A percentile compares a stretch with the other conserved stretches of the same genome.
Evolutionary conservation across 2,797 vertebrate genomes (phyloP).

Genomic region (Picus viridis): DNA sequence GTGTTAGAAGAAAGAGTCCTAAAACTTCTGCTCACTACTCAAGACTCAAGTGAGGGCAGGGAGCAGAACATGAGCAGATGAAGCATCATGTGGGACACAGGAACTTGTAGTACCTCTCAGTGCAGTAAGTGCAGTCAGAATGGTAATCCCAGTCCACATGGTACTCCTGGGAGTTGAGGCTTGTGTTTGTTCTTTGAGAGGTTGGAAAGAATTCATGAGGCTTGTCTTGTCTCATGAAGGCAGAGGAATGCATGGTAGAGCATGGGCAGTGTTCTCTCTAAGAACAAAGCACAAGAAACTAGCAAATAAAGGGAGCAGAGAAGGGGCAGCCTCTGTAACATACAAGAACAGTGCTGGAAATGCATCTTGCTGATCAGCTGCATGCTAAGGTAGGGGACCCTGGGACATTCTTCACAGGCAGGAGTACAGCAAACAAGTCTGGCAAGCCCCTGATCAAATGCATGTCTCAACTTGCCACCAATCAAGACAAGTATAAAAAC

Average conservation of each 20-base stretch:
- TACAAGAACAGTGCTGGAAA: neutral
- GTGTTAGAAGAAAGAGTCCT: neutral
- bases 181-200: neutral
- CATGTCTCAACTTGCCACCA: neutral
- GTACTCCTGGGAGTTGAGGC: neutral
- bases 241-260: neutral
- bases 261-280: neutral
- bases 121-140: neutral
- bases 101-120: neutral
- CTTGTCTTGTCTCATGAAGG: neutral
- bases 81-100: neutral
- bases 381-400: neutral
- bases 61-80: neutral
- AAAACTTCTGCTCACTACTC: neutral
- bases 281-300: neutral
- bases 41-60: neutral
- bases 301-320: neutral
- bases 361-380: neutral
- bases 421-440: neutral
- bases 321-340: fast-evolving
- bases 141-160: neutral
- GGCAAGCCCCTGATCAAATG: neutral
- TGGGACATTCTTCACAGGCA: neutral
- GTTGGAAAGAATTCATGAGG: neutral
- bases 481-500: neutral